Base-by-base conservation (phyloP, 1,140 invertebrate genomes). In the Trypoxylus dichotomus region DNA sequence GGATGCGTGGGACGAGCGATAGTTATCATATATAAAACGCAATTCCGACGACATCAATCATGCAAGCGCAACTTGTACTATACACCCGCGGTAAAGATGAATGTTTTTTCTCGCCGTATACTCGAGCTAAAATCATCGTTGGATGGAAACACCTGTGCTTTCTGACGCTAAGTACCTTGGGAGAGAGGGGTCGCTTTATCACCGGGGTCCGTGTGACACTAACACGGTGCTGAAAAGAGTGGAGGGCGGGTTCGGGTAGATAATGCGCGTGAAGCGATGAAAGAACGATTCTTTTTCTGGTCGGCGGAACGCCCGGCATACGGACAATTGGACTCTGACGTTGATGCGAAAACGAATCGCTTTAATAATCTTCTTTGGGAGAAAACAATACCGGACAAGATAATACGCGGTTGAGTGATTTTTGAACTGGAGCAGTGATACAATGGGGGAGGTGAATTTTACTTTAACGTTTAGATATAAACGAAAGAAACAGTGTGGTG, bases 321-420 rank as follows among this genome's bases (percentile, higher is more conserved):
- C 11, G 60, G 60, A 68, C 21, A 68, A 68, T 68, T 27, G 60
- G 60, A 24, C 24, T 21, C 11, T 68, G 24, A 68, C 60, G 24
- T 27, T 27, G 60, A 68, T 25, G 60, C 27, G 24, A 58, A 76
- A 76, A 60, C 78, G 74, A 68, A 42, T 25, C 41, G 76, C 19
- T 68, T 68, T 68, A 68, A 68, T 81, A 81, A 81, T 81, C 80
- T 78, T 79, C 80, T 81, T 81, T 81, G 42, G 72, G 75, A 76
- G 74, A 74, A 79, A 76, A 81, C 78, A 81, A 81, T 81, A 75
- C 78, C 76, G 80, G 80, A 81, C 80, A 81, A 78, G 80, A 81
- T 79, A 81, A 76, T 81, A 79, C 78, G 75, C 80, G 77, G 76
- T 81, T 78, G 63, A 76, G 37, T 42, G 78, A 68, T 3, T 68